A percentile compares a stretch with the other conserved stretches of the same genome.
phyloP scores from a whole-genome alignment of 2,888 invertebrate genomes.

The Caenorhabditis sulstoni region DNA sequence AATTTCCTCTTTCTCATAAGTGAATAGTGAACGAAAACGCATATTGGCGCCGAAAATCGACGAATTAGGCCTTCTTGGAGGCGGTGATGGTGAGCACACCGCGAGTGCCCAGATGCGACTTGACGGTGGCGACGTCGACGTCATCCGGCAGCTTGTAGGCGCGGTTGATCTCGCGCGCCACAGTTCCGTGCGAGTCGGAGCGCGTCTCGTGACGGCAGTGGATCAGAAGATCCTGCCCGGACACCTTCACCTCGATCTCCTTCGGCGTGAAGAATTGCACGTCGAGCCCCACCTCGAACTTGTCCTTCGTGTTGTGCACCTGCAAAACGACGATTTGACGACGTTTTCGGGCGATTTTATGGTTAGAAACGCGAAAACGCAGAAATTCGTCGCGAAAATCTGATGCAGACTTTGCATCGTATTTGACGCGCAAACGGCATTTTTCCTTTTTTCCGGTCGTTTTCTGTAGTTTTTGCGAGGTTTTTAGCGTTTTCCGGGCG shows the following conservation, averaged over 20 bases:
- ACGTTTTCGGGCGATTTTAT: too few species aligned
- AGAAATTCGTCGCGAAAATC: too few species aligned
- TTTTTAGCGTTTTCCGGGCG: too few species aligned
- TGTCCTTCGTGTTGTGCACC: conserved; percentile 74
- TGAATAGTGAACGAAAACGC: too few species aligned
- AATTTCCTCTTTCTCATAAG: too few species aligned
- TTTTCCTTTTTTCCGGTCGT: too few species aligned
- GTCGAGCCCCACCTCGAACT: conserved; percentile 76
- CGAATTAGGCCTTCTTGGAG: conserved; percentile 68
- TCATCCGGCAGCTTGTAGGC: conserved; percentile 78
- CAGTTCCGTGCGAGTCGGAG: conserved; percentile 73
- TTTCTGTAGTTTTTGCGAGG: too few species aligned
- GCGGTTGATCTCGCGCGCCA: conserved; percentile 76
- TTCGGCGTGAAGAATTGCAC: conserved; percentile 75
- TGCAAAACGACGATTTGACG: conserved; percentile 24
- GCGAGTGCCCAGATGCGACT: conserved; percentile 76
- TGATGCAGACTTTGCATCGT: too few species aligned
- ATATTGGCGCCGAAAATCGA: background rate
- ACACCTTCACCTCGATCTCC: conserved; percentile 78
- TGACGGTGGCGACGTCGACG: conserved; percentile 75
- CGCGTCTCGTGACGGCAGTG: conserved; percentile 79
- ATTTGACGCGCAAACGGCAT: background rate
- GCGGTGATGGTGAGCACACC: conserved; percentile 79
- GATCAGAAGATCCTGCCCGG: conserved; percentile 77
- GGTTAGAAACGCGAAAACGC: background rate